Evolutionary conservation across 2,888 invertebrate genomes (phyloP).

Genomic region (Lordiphosa andalusiaca): DNA sequence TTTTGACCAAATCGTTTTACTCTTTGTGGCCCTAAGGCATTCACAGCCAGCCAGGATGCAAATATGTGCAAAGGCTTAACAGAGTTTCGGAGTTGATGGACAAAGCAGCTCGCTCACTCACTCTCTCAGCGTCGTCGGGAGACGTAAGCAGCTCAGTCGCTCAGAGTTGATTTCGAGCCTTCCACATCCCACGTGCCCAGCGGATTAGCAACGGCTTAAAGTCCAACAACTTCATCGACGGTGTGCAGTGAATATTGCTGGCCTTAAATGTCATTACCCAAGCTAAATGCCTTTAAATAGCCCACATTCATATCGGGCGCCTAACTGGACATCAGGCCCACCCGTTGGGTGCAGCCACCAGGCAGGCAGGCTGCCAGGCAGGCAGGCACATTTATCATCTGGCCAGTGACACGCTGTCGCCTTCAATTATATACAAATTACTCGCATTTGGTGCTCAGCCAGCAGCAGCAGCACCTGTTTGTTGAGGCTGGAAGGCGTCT

Average conservation of each 20-base stretch:
- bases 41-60: constrained; percentile 30
- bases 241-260: constrained; percentile 4
- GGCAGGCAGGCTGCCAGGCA: constrained; percentile 26
- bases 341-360: constrained; percentile 46
- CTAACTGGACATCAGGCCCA: constrained; percentile 31
- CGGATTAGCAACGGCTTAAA: constrained; percentile 11
- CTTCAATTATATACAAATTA: constrained; percentile 69
- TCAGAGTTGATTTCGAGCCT: constrained; percentile 21
- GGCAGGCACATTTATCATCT: constrained; percentile 54
- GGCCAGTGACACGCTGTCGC: constrained; percentile 56
- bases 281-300: constrained; percentile 70
- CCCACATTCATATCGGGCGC: constrained; percentile 54
- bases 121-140: constrained; percentile 25
- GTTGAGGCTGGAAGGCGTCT: constrained; percentile 18
- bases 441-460: constrained; percentile 41
- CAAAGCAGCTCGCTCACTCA: constrained; percentile 8
- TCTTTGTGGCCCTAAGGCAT: constrained; percentile 38
- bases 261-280: constrained; percentile 60
- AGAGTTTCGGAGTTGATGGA: constrained; percentile 15
- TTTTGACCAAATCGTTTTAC: constrained; percentile 46
- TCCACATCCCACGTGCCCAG: constrained; percentile 19
- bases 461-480: constrained; percentile 47
- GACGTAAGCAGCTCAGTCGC: constrained; percentile 39
- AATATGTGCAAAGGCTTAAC: constrained; percentile 61
- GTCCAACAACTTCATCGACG: constrained; percentile 28